A percentile compares a stretch with the other conserved stretches of the same genome.
phyloP scores from a whole-genome alignment of 2,797 vertebrate genomes.

The Potorous gilbertii region DNA sequence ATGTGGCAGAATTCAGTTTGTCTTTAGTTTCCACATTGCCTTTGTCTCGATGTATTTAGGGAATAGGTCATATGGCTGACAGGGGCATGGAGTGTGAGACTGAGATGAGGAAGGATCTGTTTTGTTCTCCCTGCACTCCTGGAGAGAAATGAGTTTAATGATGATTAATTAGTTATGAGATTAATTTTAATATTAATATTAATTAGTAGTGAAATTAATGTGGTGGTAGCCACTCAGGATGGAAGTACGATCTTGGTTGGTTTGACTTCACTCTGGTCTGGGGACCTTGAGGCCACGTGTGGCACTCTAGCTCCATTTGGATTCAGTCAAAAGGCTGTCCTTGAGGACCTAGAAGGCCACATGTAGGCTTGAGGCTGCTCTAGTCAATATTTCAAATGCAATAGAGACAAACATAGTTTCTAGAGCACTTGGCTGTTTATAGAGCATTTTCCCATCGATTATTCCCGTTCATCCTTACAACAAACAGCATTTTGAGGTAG shows the following conservation, averaged over 20 bases:
- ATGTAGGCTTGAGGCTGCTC: too few relatives aligned
- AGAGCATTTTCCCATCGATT: not conserved
- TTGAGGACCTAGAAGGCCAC: too few relatives aligned
- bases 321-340: too few relatives aligned
- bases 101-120: conserved; percentile 10
- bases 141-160: not conserved
- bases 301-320: too few relatives aligned
- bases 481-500: not conserved
- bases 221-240: not conserved
- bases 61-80: not conserved
- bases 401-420: not conserved
- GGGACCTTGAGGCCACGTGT: too few relatives aligned
- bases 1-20: not conserved
- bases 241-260: not conserved
- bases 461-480: not conserved
- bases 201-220: too few relatives aligned
- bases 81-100: not conserved
- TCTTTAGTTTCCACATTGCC: conserved; percentile 19
- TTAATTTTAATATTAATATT: too few relatives aligned
- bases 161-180: too few relatives aligned
- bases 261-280: not conserved
- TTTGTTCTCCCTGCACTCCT: not conserved
- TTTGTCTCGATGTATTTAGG: conserved; percentile 1
- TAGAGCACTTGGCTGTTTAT: not conserved
- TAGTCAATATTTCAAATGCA: not conserved